Evolutionary conservation across 2,888 invertebrate genomes (phyloP), one percentile per base, ranked within the genome.

Genomic region (Aleiodes leptofemur): DNA sequence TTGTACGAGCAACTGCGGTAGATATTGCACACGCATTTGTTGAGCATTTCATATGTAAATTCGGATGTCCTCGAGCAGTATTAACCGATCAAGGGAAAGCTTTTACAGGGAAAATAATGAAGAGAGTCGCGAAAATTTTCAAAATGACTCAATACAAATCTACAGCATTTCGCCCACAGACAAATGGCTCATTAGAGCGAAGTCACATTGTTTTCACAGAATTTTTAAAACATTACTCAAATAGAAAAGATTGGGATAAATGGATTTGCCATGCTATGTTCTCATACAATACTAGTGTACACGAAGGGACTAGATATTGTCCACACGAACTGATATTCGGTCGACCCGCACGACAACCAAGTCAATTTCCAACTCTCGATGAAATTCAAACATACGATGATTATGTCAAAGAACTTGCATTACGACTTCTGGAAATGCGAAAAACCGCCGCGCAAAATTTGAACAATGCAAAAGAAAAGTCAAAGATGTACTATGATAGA

Each of bases 401-500:
- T 13, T 80, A 81, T 29, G 11, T 81, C 1, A 50, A 8, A 3
- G 72, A 81, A 14, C 64, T 77, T 1, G 64, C 73, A 4, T 23
- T 43, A 1, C 72, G 53, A 5, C 13, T 80, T 1, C 31, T 43
- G 1, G 69, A 59, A 8, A 4, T 71, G 2, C 69, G 74, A 69
- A 56, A 64, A 4, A 11, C 59, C 3, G 77, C 78, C 1, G 61
- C 31, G 0, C 34, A 66, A 23, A 77, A 79, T 31, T 55, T 75
- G 4, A 48, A 51, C 0, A 13, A 43, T 13, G 73, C 78, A 3
- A 80, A 79, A 69, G 11, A 56, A 13, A 71, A 43, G 57, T 77
- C 77, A 0, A 76, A 79, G 66, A 29, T 43, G 1, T 78, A 79
- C n/a, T 81, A 79, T 13, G 78, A 79, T 23, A 16, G 55, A n/a